These are phyloP conservation scores for Myotis brandtii DNA, from an alignment of 2,113 vertebrate species.

Conservation along the genomic window DNA sequence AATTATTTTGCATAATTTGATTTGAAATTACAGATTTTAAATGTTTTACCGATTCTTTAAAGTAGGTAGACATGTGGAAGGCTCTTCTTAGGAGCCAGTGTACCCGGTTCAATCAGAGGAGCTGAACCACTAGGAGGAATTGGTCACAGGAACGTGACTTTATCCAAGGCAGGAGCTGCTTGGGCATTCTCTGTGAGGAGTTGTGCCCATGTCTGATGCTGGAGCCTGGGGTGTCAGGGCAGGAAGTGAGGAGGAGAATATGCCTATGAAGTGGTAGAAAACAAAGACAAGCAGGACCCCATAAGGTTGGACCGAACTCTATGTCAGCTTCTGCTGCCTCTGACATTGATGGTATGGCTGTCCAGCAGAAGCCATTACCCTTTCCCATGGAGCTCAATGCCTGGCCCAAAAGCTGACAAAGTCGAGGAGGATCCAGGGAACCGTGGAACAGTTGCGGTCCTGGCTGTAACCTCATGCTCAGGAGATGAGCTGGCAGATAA, in stretches of 20 bases:
- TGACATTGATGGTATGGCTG: fast-evolving
- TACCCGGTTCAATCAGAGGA: background rate
- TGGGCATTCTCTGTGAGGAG: background rate
- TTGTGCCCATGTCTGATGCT: background rate
- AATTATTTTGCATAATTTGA: background rate
- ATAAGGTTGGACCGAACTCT: background rate
- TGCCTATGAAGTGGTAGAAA: fast-evolving
- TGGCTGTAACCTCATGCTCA: background rate
- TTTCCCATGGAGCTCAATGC: background rate
- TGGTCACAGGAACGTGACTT: background rate
- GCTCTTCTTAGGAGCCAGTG: background rate
- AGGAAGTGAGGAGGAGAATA: background rate
- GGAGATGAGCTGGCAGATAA: background rate
- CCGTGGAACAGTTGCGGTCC: fast-evolving
- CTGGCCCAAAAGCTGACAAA: background rate
- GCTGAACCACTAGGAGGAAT: background rate
- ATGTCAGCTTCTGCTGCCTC: background rate
- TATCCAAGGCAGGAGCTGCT: fast-evolving
- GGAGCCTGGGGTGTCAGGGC: background rate
- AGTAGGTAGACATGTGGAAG: background rate
- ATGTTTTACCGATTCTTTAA: background rate
- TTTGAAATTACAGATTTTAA: conserved; percentile 23
- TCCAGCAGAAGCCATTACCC: fast-evolving
- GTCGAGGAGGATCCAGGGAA: too few relatives aligned
- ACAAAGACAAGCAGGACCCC: background rate